Evolutionary conservation across 1,140 invertebrate species (phyloP).

Genomic region (Tigriopus japonicus): DNA sequence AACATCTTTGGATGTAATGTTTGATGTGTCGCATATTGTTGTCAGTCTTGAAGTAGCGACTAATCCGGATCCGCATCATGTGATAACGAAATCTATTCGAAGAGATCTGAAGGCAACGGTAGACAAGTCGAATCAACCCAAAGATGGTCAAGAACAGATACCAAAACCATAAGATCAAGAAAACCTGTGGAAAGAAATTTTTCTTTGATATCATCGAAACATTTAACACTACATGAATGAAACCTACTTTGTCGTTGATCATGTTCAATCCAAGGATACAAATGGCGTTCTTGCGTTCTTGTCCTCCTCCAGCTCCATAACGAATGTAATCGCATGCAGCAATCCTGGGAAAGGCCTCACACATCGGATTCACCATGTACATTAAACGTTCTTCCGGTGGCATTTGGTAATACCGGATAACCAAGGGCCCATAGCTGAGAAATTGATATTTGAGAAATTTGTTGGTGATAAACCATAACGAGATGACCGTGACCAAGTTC

Average conservation of each 20-base stretch:
- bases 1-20: constrained; percentile 2
- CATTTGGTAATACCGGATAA: neutral
- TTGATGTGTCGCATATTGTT: constrained; percentile 3
- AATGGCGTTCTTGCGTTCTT: neutral
- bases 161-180: constrained; percentile 12
- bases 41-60: constrained; percentile 4
- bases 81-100: neutral
- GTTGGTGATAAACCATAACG: constrained; percentile 1
- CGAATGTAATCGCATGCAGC: constrained; percentile 8
- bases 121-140: neutral
- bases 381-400: constrained; percentile 1
- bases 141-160: neutral
- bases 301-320: constrained; percentile 9
- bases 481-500: neutral
- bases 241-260: constrained; percentile 12
- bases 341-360: constrained; percentile 7
- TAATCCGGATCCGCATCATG: constrained; percentile 2
- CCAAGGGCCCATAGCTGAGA: constrained; percentile 6
- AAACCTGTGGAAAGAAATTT: neutral
- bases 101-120: neutral
- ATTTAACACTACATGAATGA: neutral
- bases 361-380: constrained; percentile 3
- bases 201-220: neutral
- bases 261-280: constrained; percentile 12
- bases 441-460: constrained; percentile 8